Percentiles rank a stretch among this genome's conserved stretches.
phyloP scores from a whole-genome alignment of 2,888 invertebrate species.

The Drosophila prolongata region DNA sequence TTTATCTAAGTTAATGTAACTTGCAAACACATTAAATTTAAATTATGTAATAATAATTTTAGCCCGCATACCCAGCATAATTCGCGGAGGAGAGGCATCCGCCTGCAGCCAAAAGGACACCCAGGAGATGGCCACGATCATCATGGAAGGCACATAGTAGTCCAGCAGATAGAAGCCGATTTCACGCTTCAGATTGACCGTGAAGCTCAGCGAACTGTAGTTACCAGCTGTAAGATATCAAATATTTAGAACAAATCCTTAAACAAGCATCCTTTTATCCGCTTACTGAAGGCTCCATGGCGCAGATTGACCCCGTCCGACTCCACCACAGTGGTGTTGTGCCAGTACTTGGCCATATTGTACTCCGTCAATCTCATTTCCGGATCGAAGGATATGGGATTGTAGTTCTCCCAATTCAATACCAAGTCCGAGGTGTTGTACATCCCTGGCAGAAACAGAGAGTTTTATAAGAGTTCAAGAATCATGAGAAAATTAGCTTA shows the following conservation, averaged over 20 bases:
- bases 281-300: constrained; percentile 77
- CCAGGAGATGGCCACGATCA: constrained; percentile 83
- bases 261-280: rapidly evolving
- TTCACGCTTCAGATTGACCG: constrained; percentile 79
- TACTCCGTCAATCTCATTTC: constrained; percentile 81
- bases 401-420: constrained; percentile 72
- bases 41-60: too few species aligned
- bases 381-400: constrained; percentile 81
- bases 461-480: too few species aligned
- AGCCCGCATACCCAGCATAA: constrained; percentile 72
- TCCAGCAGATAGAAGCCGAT: constrained; percentile 81
- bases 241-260: background rate
- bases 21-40: too few species aligned
- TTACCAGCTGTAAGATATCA: constrained; percentile 61
- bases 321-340: constrained; percentile 71
- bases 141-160: constrained; percentile 81
- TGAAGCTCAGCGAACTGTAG: constrained; percentile 80
- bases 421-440: constrained; percentile 79
- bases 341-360: constrained; percentile 75
- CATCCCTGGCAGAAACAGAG: constrained; percentile 68
- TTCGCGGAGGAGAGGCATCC: constrained; percentile 80
- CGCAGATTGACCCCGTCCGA: constrained; percentile 75
- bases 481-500: constrained; percentile 47
- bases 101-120: constrained; percentile 82
- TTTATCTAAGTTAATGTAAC: too few species aligned